These are phyloP conservation scores for Varanus komodoensis DNA, from an alignment of 2,113 vertebrate species.

Conservation along the genomic window DNA sequence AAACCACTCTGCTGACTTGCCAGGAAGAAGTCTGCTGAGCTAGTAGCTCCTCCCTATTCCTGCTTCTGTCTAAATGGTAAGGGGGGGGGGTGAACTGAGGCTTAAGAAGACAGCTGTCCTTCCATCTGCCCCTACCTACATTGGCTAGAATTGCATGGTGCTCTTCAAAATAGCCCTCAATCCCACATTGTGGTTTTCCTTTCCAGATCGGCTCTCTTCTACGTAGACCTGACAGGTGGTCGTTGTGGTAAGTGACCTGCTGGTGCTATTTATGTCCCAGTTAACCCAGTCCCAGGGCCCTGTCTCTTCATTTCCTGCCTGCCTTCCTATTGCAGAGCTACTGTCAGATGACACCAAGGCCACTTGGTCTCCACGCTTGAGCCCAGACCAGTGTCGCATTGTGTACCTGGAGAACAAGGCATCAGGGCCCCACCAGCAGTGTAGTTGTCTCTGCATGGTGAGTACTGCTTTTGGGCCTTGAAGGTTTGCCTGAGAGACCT, in stretches of 20 bases:
- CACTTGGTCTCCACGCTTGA: slow-evolving; percentile 90
- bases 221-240: slow-evolving; percentile 87
- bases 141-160: not conserved
- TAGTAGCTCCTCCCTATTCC: not conserved
- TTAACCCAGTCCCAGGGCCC: not conserved
- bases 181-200: slow-evolving; percentile 13
- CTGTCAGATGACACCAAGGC: slow-evolving; percentile 82
- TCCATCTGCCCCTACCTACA: not conserved
- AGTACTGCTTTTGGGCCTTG: slow-evolving; percentile 32
- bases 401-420: slow-evolving; percentile 85
- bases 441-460: slow-evolving; percentile 88
- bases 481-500: not conserved
- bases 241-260: slow-evolving; percentile 84
- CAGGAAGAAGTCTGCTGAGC: not conserved
- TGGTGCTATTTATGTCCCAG: not conserved
- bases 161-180: rapidly evolving
- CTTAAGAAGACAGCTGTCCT: not conserved
- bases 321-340: slow-evolving; percentile 78
- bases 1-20: not conserved
- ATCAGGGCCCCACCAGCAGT: slow-evolving; percentile 89
- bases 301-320: not conserved
- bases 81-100: not conserved
- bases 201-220: slow-evolving; percentile 89
- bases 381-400: slow-evolving; percentile 89
- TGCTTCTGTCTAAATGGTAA: not conserved